Base-by-base conservation (phyloP, 2,888 invertebrate genomes). In the Cryptocheilus praepositus region DNA sequence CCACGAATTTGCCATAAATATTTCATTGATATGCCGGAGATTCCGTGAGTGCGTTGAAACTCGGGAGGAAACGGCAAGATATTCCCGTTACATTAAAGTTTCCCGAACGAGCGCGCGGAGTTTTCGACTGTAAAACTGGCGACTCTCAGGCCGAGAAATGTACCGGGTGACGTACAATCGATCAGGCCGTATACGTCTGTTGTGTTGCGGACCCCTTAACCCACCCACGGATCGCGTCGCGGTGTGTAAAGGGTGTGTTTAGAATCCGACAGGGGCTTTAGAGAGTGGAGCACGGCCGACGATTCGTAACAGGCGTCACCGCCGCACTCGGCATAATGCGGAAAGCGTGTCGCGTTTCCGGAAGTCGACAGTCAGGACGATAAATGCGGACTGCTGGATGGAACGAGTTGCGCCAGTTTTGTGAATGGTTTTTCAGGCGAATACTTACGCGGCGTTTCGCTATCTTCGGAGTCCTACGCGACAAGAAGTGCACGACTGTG, bases 271-370 rank as follows among this genome's bases (percentile, higher is more conserved):
- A 62, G 71, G 76, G 77, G 74, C 79, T 81, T 74, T 76, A 77
- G 78, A 75, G 81, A 76, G 49, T 18, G 65, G 75, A 60, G 61
- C 68, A 73, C 72, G 79, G 60, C 71, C 62, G 71, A 67, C 82
- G 81, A 86, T 86, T 85, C 85, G 85, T 85, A 85, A 85, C 84
- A 83, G 83, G 81, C 79, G 76, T 78, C 64, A 73, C 64, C 55
- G 8, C 70, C 75, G 76, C 72, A 81, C 77, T 80, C 72, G 73
- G 76, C 69, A 82, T 85, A 87, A 87, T 86, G 86, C 81, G 74
- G 81, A 82, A 86, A 83, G 84, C 87, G 81, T 86, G 86, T 86
- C 71, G 64, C 70, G 70, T 78, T 77, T 70, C 77, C 79, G 77
- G 76, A 77, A 79, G 68, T 71, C 68, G 22, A 43, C 67, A 28